A percentile compares a stretch with the other conserved stretches of the same genome.
Conservation (phyloP, 2,113 vertebrate species). For the Delphinus delphis region DNA sequence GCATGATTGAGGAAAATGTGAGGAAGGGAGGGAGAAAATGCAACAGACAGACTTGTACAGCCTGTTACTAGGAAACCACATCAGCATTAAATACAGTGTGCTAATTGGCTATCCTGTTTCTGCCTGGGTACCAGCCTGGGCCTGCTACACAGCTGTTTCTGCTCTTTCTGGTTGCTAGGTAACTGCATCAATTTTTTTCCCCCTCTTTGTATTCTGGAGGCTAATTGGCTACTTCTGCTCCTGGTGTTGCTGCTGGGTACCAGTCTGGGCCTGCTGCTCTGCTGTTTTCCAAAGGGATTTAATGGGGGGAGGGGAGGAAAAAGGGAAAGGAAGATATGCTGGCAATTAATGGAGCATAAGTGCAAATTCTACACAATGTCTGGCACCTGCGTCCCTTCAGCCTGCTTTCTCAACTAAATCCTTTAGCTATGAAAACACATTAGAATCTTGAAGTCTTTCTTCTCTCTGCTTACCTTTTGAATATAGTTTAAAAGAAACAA, state of each 20-base stretch:
- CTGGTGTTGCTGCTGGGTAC: slow-evolving; percentile 88
- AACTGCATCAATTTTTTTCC: slow-evolving; percentile 86
- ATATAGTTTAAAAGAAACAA: slow-evolving; percentile 49
- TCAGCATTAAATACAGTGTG: slow-evolving; percentile 90
- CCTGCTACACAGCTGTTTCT: slow-evolving; percentile 92
- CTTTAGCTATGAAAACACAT: slow-evolving; percentile 73
- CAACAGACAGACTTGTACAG: slow-evolving; percentile 80
- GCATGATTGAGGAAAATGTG: slow-evolving; percentile 79
- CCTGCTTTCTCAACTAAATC: slow-evolving; percentile 74
- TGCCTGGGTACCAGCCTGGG: slow-evolving; percentile 91
- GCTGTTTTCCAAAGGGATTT: slow-evolving; percentile 83
- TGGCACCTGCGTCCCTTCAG: slow-evolving; percentile 86
- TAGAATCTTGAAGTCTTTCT: slow-evolving; percentile 70
- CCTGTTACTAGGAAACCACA: slow-evolving; percentile 96
- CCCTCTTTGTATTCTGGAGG: slow-evolving; percentile 77
- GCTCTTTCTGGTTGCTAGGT: slow-evolving; percentile 91
- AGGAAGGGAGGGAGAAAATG: slow-evolving; percentile 78
- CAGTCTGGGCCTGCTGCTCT: slow-evolving; percentile 86
- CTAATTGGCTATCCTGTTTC: slow-evolving; percentile 94
- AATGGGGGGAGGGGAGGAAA: slow-evolving; percentile 54
- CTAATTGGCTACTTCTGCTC: slow-evolving; percentile 90
- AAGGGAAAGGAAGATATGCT: slow-evolving; percentile 78
- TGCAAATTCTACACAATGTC: slow-evolving; percentile 85
- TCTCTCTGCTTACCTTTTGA: slow-evolving; percentile 65
- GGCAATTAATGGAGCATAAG: slow-evolving; percentile 92